phyloP scores from a whole-genome alignment of 2,113 vertebrate species.

The Australoheros scitulus region DNA sequence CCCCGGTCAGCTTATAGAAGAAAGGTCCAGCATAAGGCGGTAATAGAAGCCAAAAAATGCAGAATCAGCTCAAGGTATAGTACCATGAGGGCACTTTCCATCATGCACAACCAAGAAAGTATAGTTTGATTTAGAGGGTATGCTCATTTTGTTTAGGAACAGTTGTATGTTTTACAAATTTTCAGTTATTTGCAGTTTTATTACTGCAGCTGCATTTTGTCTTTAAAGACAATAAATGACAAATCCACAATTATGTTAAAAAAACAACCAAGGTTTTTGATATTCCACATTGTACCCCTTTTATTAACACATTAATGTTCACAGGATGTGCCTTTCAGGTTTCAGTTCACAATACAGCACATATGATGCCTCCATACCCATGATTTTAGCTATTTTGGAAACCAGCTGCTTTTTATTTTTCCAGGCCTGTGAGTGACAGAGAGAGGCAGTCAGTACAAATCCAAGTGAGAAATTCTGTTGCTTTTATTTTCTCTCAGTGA shows the following conservation, averaged over 20 bases:
- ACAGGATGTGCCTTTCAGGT: no score
- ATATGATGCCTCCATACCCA: no score
- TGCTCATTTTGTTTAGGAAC: background rate
- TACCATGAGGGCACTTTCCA: conserved; percentile 2
- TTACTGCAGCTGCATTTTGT: background rate
- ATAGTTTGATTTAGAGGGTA: background rate
- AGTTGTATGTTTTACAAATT: background rate
- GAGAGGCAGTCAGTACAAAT: background rate
- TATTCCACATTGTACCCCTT: background rate
- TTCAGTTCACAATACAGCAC: no score
- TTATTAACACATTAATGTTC: background rate
- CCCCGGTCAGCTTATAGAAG: conserved; percentile 51
- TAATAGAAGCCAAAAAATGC: conserved; percentile 47
- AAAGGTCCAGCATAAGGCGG: conserved; percentile 43
- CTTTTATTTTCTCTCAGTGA: background rate
- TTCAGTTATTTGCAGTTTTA: background rate
- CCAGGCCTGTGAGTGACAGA: background rate
- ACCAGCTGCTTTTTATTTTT: background rate
- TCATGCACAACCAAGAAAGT: conserved; percentile 10
- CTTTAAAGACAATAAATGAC: background rate
- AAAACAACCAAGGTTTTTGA: background rate
- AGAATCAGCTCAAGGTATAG: conserved; percentile 42
- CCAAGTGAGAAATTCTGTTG: background rate
- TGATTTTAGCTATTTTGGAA: no score
- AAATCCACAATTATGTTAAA: no score